Percentiles rank a stretch among this genome's conserved stretches.
These are phyloP conservation scores for Macrophya annulata DNA, from an alignment of 2,888 invertebrate genomes.

Conservation along the genomic window DNA sequence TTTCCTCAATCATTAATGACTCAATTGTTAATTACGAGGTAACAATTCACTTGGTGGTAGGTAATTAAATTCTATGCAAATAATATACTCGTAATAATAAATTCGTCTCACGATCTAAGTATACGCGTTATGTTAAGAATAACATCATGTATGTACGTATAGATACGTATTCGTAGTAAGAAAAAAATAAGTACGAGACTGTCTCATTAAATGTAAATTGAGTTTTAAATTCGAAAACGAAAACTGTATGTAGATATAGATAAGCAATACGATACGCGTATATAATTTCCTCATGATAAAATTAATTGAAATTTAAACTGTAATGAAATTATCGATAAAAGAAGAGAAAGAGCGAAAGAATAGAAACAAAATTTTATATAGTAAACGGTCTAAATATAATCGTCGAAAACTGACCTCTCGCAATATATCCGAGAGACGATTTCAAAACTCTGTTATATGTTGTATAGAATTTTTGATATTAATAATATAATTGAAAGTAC, in stretches of 20 bases:
- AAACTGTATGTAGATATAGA: background rate
- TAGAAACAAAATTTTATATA: background rate
- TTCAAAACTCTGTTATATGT: background rate
- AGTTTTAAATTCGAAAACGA: background rate
- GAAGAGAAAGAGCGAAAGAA: background rate
- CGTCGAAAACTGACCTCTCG: slow-evolving; percentile 39
- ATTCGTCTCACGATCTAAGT: background rate
- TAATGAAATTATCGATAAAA: background rate
- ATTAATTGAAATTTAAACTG: background rate
- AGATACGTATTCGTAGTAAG: background rate
- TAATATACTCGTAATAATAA: background rate
- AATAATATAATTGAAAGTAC: background rate
- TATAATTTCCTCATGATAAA: background rate
- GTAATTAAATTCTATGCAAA: slow-evolving; percentile 1
- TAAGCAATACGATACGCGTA: too few relatives aligned
- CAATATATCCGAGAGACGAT: slow-evolving; percentile 16
- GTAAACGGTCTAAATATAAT: background rate
- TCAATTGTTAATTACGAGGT: background rate
- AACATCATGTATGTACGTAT: background rate
- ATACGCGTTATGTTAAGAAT: background rate
- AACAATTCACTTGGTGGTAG: too few relatives aligned
- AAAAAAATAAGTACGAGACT: background rate
- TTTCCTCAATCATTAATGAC: background rate
- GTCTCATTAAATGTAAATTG: background rate
- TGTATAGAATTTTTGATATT: background rate